Base-by-base conservation (phyloP, 2,888 invertebrate species). In the Caenorhabditis uteleia region DNA sequence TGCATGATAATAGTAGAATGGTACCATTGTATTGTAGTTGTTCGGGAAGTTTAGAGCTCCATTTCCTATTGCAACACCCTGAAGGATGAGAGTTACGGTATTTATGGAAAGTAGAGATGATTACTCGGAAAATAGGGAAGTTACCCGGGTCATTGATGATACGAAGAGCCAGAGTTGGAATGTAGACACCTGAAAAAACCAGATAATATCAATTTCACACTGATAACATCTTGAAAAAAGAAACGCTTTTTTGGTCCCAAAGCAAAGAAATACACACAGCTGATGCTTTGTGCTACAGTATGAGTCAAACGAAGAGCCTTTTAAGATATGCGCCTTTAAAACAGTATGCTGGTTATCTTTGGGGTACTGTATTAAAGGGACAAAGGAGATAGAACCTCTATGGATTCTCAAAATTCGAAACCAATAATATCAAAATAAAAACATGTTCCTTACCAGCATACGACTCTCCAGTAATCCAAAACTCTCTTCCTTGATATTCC, bases 41-140 rank as follows among this genome's bases (percentile, higher is more conserved):
- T 33, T 69, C 43, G 58, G 70, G 68, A 71, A 74, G 69, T 84
- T 82, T 21, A 84, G 74, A 10, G 84, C 75, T 23, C 85, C 86
- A 80, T 86, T 86, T 8, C 86, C 86, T 38, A 86, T 83, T 6
- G 84, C 85, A 75, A 85, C 83, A 27, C 85, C 86, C 83, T 84
- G 68, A 12, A 75, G 60, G 21, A 7, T 16, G 1, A n/a, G 16
- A 34, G 34, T 40, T 2, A 8, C 7, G 23, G 23, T 23, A 6
- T 14, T 45, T 8, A 10, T 16, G 45, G 5, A 7, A 12, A 16
- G 7, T 29, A 18, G 7, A 16, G 27, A 29, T 29, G 14, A 1
- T n/a, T 42, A 55, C 71, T 58, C 72, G 70, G 56, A 75, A 75
- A 18, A 69, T 68, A 4, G 74, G 74, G 39, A 75, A 74, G 44